These are phyloP conservation scores for Lycophotia porphyrea DNA, from an alignment of 2,888 invertebrate species.

Conservation along the genomic window DNA sequence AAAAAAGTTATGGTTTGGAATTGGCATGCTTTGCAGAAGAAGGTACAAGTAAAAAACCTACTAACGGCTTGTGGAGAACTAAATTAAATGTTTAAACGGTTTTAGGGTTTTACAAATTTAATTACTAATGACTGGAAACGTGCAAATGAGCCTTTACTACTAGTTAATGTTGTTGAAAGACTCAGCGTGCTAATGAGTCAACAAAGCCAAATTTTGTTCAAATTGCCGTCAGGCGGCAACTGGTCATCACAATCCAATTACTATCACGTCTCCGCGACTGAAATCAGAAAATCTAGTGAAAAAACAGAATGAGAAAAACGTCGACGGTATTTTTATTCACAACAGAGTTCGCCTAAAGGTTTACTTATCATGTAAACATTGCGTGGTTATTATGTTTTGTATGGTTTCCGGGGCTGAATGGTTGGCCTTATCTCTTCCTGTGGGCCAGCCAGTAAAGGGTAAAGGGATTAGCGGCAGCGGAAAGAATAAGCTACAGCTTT, in stretches of 20 bases:
- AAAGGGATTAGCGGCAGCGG: neutral
- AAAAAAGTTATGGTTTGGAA: neutral
- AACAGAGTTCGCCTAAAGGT: neutral
- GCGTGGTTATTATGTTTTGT: constrained; percentile 16
- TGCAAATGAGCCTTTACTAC: constrained; percentile 9
- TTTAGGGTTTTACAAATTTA: neutral
- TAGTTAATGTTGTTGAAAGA: constrained; percentile 25
- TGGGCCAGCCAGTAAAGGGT: neutral
- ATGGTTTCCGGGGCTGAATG: constrained; percentile 21
- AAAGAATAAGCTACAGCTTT: neutral
- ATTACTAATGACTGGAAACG: neutral
- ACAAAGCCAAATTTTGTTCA: constrained; percentile 41
- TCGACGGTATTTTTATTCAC: constrained; percentile 25
- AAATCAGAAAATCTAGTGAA: constrained; percentile 27
- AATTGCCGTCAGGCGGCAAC: constrained; percentile 22
- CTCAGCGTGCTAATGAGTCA: constrained; percentile 35
- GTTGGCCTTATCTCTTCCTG: constrained; percentile 13
- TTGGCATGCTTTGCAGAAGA: neutral
- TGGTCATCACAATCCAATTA: constrained; percentile 51
- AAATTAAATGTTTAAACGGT: neutral
- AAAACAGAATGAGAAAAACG: constrained; percentile 29
- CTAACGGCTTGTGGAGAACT: neutral
- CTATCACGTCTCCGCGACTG: constrained; percentile 26
- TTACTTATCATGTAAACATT: constrained; percentile 5
- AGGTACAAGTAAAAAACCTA: neutral